Base-by-base conservation (phyloP, 2,888 invertebrate genomes). In the Orthosia cruda region DNA sequence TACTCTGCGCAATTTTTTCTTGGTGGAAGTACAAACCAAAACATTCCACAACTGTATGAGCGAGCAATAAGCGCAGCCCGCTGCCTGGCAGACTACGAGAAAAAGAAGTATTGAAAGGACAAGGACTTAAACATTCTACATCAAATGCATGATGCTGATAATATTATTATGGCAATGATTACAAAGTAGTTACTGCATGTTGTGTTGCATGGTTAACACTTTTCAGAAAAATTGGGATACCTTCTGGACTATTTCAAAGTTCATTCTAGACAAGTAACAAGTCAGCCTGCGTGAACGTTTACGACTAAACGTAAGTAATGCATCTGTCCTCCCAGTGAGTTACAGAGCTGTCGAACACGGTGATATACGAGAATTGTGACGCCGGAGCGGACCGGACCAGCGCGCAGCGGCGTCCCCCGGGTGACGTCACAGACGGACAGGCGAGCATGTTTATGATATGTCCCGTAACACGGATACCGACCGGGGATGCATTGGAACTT, bases 351-450 rank as follows among this genome's bases (percentile, higher is more conserved):
- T 82, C 83, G 52, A 64, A 61, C 13, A 57, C 13, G 18, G 63
- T 63, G 40, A 81, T 47, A 59, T 55, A 65, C 20, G 68, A 40
- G 47, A 61, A 67, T 18, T 61, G 75, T 32, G 18, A n/a, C 57
- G 57, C 13, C 40, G 55, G 20, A 11, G 32, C 16, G 45, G 23
- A 2, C 45, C 69, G 64, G 63, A 16, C 15, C 47, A 4, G 40
- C n/a, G n/a, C n/a, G n/a, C n/a, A n/a, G n/a, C 40, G 23, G 62
- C 40, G 54, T 78, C 81, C 69, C 81, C n/a, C 54, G 81, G 66
- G 78, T 13, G 45, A 26, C 66, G 18, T 77, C 55, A 71, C 26
- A 26, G 40, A n/a, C 32, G 45, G 58, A 20, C 23, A 57, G 62
- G 20, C n/a, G 47, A 23, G 65, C 65, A 52, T 62, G 23, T 80